A percentile compares a stretch with the other conserved stretches of the same genome.
These are phyloP conservation scores for Tenebrio molitor DNA, from an alignment of 1,140 invertebrate species.

Conservation along the genomic window DNA sequence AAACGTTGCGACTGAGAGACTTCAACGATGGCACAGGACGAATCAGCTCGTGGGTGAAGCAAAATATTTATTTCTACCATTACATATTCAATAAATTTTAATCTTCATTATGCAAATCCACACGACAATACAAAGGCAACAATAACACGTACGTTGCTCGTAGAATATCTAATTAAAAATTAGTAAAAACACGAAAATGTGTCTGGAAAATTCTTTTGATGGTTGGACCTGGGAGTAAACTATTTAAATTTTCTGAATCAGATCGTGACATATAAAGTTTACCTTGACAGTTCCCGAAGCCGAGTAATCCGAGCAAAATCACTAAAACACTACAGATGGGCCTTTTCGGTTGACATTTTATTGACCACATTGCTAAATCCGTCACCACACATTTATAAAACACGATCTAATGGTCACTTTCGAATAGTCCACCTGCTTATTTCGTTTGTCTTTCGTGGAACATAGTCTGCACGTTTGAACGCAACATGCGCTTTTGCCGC, in stretches of 20 bases:
- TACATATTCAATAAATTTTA: no score
- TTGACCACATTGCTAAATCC: slow-evolving; percentile 41
- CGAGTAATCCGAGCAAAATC: slow-evolving; percentile 36
- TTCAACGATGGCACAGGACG: slow-evolving; percentile 39
- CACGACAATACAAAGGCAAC: no score
- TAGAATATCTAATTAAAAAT: no score
- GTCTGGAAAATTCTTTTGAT: no score
- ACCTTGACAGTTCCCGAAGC: slow-evolving; percentile 40
- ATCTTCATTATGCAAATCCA: no score
- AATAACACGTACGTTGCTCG: no score
- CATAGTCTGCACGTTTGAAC: neutral
- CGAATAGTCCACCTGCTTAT: neutral
- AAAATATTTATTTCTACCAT: no score
- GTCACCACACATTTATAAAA: slow-evolving; percentile 41
- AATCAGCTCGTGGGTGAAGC: no score
- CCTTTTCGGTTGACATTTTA: slow-evolving; percentile 27
- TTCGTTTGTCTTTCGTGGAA: slow-evolving; percentile 5
- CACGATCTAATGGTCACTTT: slow-evolving; percentile 9
- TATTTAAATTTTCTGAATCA: neutral
- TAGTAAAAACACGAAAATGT: no score
- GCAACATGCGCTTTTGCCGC: slow-evolving; percentile 7
- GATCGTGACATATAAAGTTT: no score
- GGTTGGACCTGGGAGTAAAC: no score
- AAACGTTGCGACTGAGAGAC: no score
- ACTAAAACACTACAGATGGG: slow-evolving; percentile 25